Base-by-base conservation (phyloP, 2,888 invertebrate species). In the Lathronympha strigana region DNA sequence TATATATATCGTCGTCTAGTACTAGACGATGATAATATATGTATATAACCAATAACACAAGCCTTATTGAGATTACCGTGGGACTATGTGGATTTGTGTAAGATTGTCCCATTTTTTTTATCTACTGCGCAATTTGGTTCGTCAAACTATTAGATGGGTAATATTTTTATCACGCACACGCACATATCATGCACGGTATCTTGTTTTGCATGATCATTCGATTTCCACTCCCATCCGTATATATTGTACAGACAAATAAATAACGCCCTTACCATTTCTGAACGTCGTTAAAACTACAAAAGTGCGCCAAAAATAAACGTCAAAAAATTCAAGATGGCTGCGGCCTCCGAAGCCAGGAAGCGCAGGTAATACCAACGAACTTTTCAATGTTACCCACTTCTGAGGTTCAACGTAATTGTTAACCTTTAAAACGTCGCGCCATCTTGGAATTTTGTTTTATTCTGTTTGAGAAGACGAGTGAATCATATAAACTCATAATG, bases 301-400 rank as follows among this genome's bases (percentile, higher is more conserved):
- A 82, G 76, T 83, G 79, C 87, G 85, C 84, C 87, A 90, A 86
- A 91, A 91, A 91, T 90, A 91, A 90, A 90, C 88, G 84, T 89
- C 88, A 87, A 88, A 87, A 87, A 88, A 83, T 80, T 63, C 77
- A 90, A 89, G 80, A 90, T 89, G 90, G 90, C 89, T 69, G 82
- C 74, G 80, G 76, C 91, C 91, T 90, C 89, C 88, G 38, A 45
- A 74, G 77, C 74, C 83, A 91, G 91, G 91, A 92, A 92, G 91
- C 90, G 88, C 88, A 86, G 79, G 75, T 88, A 91, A 91, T 92
- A 91, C 80, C 91, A 92, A 91, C 77, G 91, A 92, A 89, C 91
- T 88, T 76, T 85, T 91, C 91, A 92, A 90, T 91, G 91, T 81
- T 90, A 89, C 83, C 89, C 83, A 82, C 78, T 88, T 83, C 77